Evolutionary conservation across 2,888 invertebrate species (phyloP).

Genomic region (Schizotus pectinicornis): DNA sequence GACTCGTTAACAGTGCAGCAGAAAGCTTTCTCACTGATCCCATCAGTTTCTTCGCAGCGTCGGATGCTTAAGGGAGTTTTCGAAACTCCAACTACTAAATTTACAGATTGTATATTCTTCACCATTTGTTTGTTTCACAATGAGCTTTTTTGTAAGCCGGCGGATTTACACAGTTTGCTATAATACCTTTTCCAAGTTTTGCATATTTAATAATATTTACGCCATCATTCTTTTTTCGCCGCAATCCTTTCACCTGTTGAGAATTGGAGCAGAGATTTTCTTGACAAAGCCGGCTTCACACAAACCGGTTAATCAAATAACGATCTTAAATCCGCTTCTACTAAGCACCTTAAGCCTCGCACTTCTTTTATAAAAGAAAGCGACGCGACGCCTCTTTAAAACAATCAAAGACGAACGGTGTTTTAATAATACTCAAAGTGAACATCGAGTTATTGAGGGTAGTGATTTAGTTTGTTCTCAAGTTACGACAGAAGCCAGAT

Average conservation of each 20-base stretch:
- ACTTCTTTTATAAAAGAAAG: not conserved
- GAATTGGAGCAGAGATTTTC: slow-evolving; percentile 1
- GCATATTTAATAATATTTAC: slow-evolving; percentile 17
- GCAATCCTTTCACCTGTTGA: slow-evolving; percentile 18
- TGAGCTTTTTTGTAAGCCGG: slow-evolving; percentile 17
- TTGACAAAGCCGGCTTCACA: slow-evolving; percentile 3
- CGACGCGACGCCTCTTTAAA: not conserved
- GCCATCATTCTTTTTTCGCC: slow-evolving; percentile 5
- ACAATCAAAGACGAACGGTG: too few relatives aligned
- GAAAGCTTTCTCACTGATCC: slow-evolving; percentile 22
- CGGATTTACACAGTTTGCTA: slow-evolving; percentile 8
- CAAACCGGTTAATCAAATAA: not conserved
- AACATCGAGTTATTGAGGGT: not conserved
- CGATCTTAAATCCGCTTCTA: not conserved
- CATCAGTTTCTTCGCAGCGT: slow-evolving; percentile 19
- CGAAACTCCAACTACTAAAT: slow-evolving; percentile 23
- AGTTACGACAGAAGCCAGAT: slow-evolving; percentile 11
- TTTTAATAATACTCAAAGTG: too few relatives aligned
- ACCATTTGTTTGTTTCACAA: slow-evolving; percentile 8
- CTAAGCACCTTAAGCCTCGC: not conserved
- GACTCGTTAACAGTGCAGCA: slow-evolving; percentile 15
- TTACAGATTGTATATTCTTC: slow-evolving; percentile 20
- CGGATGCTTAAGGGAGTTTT: slow-evolving; percentile 23
- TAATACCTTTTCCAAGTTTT: slow-evolving; percentile 12
- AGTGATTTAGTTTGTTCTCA: slow-evolving; percentile 7